Base-by-base conservation (phyloP, 1,140 invertebrate genomes). In the Zaprionus lachaisei region DNA sequence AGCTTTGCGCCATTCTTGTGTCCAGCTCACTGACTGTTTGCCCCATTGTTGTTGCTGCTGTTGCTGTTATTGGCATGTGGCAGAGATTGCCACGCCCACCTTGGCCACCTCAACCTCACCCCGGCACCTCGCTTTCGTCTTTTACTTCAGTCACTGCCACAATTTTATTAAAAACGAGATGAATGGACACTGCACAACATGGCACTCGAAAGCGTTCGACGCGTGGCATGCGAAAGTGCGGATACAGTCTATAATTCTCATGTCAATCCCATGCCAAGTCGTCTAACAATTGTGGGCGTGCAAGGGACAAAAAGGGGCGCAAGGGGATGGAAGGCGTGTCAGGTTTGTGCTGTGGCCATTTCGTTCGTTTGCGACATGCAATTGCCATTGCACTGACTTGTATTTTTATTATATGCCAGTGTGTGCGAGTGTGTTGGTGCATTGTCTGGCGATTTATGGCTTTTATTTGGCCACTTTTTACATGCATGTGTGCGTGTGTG, bases 381-480 rank as follows among this genome's bases (percentile, higher is more conserved):
- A 75, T 70, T 77, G 71, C 51, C 69, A 77, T 79, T 65, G 66
- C 80, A 78, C 79, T 71, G 79, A 86, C 83, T 85, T 57, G 71
- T 83, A 83, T 80, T 87, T 87, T 64, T 87, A 80, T 78, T 83
- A 72, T 79, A 57, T 63, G 54, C 28, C 24, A n/a, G 56, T 60
- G 62, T 72, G 55, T 68, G 31, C 38, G 41, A 47, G 38, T 58
- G 65, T 68, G 31, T 75, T 80, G 77, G 49, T 75, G 77, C 84
- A 86, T 87, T 86, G 83, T 86, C 71, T 79, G 85, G 85, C 84
- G 81, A 87, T 87, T 87, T 87, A 89, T 87, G 84, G 84, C 79
- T 89, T 89, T 89, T 87, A 87, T 87, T 87, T 89, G 78, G 81
- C 84, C 78, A 87, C 84, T 87, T 83, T 86, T 83, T 80, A 83